Percentiles rank a stretch among this genome's conserved stretches.
phyloP scores from a whole-genome alignment of 2,888 invertebrate genomes.

The Tenthredo distinguenda region DNA sequence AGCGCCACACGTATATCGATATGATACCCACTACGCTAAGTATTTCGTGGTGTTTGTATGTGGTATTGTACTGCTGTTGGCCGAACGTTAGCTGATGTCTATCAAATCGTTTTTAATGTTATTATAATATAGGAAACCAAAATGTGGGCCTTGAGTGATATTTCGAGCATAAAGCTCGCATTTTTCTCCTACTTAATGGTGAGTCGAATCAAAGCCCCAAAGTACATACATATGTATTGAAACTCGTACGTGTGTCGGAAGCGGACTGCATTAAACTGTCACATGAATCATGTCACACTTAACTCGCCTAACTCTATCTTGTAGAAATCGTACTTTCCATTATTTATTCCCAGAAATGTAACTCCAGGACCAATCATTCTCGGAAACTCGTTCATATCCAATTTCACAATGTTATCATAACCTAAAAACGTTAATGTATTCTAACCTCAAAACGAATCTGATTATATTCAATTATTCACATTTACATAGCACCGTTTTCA shows the following conservation, averaged over 20 bases:
- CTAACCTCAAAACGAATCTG: slow-evolving; percentile 42
- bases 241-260: background rate
- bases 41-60: slow-evolving; percentile 1
- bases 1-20: background rate
- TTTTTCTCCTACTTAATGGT: slow-evolving; percentile 75
- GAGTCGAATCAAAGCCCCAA: slow-evolving; percentile 64
- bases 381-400: too few relatives aligned
- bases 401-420: slow-evolving; percentile 27
- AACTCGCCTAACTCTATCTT: background rate
- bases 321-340: background rate
- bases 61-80: background rate
- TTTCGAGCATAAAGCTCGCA: slow-evolving; percentile 70
- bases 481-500: background rate
- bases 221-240: background rate
- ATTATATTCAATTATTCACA: background rate
- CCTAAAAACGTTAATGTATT: slow-evolving; percentile 48
- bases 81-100: slow-evolving; percentile 61
- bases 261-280: slow-evolving; percentile 20
- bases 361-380: background rate
- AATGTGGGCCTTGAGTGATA: slow-evolving; percentile 72
- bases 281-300: slow-evolving; percentile 23
- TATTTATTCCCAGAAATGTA: background rate
- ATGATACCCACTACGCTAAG: background rate
- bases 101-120: slow-evolving; percentile 64
- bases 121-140: slow-evolving; percentile 69